Evolutionary conservation across 1,140 invertebrate genomes (phyloP), one percentile per base, ranked within the genome.

Genomic region (Drosophila lacteicornis): DNA sequence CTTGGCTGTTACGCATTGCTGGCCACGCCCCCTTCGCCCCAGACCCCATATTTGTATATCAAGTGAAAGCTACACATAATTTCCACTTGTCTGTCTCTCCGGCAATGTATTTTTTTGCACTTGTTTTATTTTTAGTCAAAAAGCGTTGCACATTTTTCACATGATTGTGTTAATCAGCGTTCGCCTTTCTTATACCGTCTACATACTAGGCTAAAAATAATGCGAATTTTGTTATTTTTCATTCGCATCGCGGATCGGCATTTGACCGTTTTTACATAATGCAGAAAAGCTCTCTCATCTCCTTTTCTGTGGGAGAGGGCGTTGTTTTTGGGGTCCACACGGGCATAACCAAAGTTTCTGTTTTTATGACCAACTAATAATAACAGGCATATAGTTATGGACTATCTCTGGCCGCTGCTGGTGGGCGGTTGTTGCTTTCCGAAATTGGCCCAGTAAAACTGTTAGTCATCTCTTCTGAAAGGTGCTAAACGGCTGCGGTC

Each of bases 21-120:
- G n/a, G 67, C 65, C 78, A 61, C 82, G 65, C 82, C 82, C 77
- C 75, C 73, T 36, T 9, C 13, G 58, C 56, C 50, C 19, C 38
- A 46, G 27, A 65, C 50, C 53, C 83, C 79, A 82, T 86, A 87
- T 86, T 82, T 86, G 82, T 79, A 73, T 68, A 69, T 87, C 66
- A 87, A 87, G 83, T 86, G 83, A 86, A 86, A 86, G 83, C 80
- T 79, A 82, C 75, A 79, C 83, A 79, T 82, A 79, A 76, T 87
- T 87, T 82, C 66, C 75, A 71, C 82, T 74, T 12, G 50, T 63
- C 59, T 33, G 53, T 40, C 40, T 65, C 38, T 27, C 1, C 27
- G 49, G 15, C 36, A 49, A 7, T 7, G 6, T 71, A 42, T 57
- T 59, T 69, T 76, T 77, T 73, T 60, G 75, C 77, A 61, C 50